Evolutionary conservation across 2,888 invertebrate species (phyloP), one percentile per base, ranked within the genome.

Genomic region (Melangyna quadrimaculata): DNA sequence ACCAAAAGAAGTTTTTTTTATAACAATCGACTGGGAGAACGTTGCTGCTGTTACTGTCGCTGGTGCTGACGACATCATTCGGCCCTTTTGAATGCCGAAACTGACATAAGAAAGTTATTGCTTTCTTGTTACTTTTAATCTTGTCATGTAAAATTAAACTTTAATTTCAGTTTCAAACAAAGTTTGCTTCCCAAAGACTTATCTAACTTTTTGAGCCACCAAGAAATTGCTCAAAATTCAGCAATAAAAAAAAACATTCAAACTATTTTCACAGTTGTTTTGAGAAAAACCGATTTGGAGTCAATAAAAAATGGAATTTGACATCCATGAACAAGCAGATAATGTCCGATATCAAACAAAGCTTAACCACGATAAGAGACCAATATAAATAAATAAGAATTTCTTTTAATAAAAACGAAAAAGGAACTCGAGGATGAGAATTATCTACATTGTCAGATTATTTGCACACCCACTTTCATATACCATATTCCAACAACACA

Each of bases 321-420:
- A 72, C 67, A 71, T 72, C 65, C 81, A 65, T 71, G 57, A 63
- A 55, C 71, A 59, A 57, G 43, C 53, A 63, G 48, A 79, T 69
- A 43, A 69, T 72, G 22, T 65, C 48, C 48, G 65, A 37, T 48
- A 37, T n/a, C 69, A 63, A 71, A 78, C 43, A 65, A 81, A 59
- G 59, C 17, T 43, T 53, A 19, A 37, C 45, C 65, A 43, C 75
- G 51, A 57, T 65, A 29, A 53, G 71, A 67, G 19, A 48, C 22
- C 71, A 81, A 71, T 81, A 71, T 40, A 75, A 75, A 77, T 81
- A 81, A 81, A 77, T 81, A 77, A 81, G 77, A 35, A 65, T 75
- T 71, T 32, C 61, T 29, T 40, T 17, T 51, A 32, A 65, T 51
- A 75, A 63, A 70, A 71, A 55, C 14, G n/a, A 40, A 40, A 9